These are phyloP conservation scores for rabbit (Oryctolagus cuniculus) DNA, from an alignment of 2,113 vertebrate genomes.

Conservation along the genomic window DNA sequence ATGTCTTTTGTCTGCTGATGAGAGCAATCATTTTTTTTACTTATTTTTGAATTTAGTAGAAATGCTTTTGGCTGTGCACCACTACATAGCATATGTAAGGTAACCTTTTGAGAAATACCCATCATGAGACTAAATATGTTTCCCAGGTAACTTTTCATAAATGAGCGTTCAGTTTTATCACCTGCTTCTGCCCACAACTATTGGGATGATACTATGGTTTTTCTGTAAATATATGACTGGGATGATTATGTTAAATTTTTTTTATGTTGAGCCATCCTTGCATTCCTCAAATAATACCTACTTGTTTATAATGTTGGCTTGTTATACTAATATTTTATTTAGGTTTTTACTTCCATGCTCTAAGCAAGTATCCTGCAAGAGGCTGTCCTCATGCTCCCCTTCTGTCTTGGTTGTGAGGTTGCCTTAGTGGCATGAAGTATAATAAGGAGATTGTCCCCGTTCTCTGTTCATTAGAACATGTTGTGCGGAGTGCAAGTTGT, in stretches of 20 bases:
- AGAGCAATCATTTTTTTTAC: background rate
- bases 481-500: background rate
- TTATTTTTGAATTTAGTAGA: constrained; percentile 15
- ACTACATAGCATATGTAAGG: background rate
- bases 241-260: background rate
- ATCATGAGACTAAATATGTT: background rate
- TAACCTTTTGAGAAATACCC: background rate
- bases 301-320: background rate
- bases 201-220: background rate
- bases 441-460: background rate
- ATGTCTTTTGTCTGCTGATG: background rate
- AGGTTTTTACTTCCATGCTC: background rate
- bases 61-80: background rate
- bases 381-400: background rate
- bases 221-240: background rate
- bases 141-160: background rate
- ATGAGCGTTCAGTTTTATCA: background rate
- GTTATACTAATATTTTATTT: background rate
- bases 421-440: background rate
- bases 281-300: background rate
- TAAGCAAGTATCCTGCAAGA: background rate
- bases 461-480: background rate
- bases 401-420: background rate
- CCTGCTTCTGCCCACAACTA: background rate
- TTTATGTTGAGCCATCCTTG: background rate